These are phyloP conservation scores for Drosophila melanica DNA, from an alignment of 1,140 invertebrate species.

Conservation along the genomic window DNA sequence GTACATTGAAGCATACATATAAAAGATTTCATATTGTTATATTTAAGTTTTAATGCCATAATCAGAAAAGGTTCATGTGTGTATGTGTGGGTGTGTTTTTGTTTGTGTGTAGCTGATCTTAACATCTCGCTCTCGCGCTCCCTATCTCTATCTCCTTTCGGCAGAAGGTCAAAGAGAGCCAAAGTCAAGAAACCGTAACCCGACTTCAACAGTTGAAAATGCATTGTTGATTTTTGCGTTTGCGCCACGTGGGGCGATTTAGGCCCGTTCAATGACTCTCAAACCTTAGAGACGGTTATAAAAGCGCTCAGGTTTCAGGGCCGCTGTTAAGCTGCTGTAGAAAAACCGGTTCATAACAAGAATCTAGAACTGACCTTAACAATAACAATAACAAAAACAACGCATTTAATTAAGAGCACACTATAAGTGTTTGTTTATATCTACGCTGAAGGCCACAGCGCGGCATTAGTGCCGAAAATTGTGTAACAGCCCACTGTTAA, in stretches of 20 bases:
- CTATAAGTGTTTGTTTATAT: conserved; percentile 35
- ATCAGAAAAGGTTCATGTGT: not conserved
- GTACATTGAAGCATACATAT: conserved; percentile 4
- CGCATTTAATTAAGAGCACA: conserved; percentile 36
- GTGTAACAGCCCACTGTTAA: conserved; percentile 34
- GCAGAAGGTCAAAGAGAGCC: conserved; percentile 24
- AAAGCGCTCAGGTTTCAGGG: conserved; percentile 8
- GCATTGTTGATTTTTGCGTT: not conserved
- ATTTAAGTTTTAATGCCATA: not conserved
- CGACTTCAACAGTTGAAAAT: not conserved
- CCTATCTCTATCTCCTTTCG: not conserved
- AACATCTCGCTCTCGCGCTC: not conserved
- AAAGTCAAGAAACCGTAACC: conserved; percentile 4
- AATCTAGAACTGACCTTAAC: conserved; percentile 70
- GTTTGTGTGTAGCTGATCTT: conserved; percentile 6
- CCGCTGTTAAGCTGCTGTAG: conserved; percentile 1
- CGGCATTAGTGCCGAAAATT: conserved; percentile 35
- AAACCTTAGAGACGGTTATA: conserved; percentile 4
- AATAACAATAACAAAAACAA: conserved; percentile 53
- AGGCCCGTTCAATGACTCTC: not conserved
- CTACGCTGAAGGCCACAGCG: conserved; percentile 43
- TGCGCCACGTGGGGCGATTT: conserved; percentile 31
- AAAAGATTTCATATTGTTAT: conserved; percentile 5
- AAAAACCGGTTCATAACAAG: conserved; percentile 38
- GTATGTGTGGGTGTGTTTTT: not conserved